phyloP scores from a whole-genome alignment of 2,797 vertebrate genomes.

The Brachymystax lenok region DNA sequence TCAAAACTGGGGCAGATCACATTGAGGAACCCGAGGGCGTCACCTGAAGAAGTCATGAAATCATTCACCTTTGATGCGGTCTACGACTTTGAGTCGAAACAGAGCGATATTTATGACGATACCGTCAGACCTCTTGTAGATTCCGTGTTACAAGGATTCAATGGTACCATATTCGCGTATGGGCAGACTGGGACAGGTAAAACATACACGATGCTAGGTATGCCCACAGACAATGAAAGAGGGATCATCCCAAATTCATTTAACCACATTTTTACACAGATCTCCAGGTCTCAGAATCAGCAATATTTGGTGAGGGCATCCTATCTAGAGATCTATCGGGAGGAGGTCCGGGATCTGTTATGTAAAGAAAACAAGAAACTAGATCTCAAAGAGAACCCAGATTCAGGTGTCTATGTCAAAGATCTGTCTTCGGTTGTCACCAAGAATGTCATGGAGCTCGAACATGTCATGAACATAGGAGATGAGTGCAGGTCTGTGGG shows the following conservation, averaged over 20 bases:
- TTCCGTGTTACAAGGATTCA: conserved; percentile 90
- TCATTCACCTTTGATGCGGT: conserved; percentile 95
- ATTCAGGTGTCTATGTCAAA: conserved; percentile 90
- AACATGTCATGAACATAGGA: conserved; percentile 94
- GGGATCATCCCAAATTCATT: conserved; percentile 94
- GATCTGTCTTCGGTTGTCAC: conserved; percentile 93
- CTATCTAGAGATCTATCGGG: conserved; percentile 97
- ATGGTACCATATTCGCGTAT: conserved; percentile 94
- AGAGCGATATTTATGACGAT: conserved; percentile 90
- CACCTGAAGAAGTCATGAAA: conserved; percentile 86
- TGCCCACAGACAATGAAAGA: conserved; percentile 84
- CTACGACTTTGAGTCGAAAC: conserved; percentile 86
- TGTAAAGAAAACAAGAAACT: conserved; percentile 91
- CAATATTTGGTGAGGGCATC: conserved; percentile 95
- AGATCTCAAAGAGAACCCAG: conserved; percentile 92
- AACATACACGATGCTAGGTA: conserved; percentile 94
- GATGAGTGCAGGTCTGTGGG: conserved; percentile 90
- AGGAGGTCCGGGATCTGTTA: conserved; percentile 93
- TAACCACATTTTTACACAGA: conserved; percentile 94
- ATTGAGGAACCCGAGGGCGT: conserved; percentile 85
- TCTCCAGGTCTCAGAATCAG: conserved; percentile 93
- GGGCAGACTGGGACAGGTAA: conserved; percentile 97
- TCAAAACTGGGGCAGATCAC: conserved; percentile 90
- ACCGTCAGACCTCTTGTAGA: conserved; percentile 92
- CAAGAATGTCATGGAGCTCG: conserved; percentile 92